A percentile compares a stretch with the other conserved stretches of the same genome.
These are phyloP conservation scores for Cremastinae sp. DNA, from an alignment of 2,888 invertebrate genomes.

Conservation along the genomic window DNA sequence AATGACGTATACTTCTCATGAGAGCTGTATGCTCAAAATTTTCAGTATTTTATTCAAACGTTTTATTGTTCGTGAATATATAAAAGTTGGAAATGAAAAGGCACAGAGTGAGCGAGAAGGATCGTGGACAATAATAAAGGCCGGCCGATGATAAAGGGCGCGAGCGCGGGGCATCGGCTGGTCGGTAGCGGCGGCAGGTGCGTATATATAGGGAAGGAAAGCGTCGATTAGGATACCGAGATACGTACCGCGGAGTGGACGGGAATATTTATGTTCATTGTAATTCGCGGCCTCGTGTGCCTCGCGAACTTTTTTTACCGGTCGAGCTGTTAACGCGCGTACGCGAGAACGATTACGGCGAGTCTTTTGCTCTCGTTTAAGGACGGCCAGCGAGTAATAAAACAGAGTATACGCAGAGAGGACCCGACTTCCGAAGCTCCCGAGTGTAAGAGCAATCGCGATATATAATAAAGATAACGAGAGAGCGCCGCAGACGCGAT, in stretches of 20 bases:
- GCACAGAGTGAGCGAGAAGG: too few species aligned
- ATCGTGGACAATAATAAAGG: slow-evolving; percentile 19
- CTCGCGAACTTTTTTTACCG: slow-evolving; percentile 46
- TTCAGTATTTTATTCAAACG: too few species aligned
- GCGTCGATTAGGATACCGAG: slow-evolving; percentile 59
- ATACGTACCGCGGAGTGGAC: slow-evolving; percentile 64
- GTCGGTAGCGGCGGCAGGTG: slow-evolving; percentile 53
- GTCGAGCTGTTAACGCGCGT: slow-evolving; percentile 37
- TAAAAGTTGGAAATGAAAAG: too few species aligned
- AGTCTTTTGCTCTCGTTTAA: slow-evolving; percentile 73
- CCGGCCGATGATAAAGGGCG: slow-evolving; percentile 28
- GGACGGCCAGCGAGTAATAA: slow-evolving; percentile 67
- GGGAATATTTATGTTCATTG: slow-evolving; percentile 71
- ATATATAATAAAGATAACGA: slow-evolving; percentile 70
- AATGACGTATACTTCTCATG: too few species aligned
- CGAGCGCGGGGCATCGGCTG: slow-evolving; percentile 14
- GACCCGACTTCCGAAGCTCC: slow-evolving; percentile 8
- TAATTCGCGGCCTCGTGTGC: slow-evolving; percentile 64
- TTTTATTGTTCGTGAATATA: too few species aligned
- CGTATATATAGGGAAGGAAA: slow-evolving; percentile 57
- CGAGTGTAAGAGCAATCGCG: slow-evolving; percentile 53
- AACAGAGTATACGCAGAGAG: slow-evolving; percentile 59
- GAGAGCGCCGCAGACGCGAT: slow-evolving; percentile 57
- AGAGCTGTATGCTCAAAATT: too few species aligned
- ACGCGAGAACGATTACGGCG: neutral